phyloP scores from a whole-genome alignment of 1,140 invertebrate species.

The Hesperophylax magnus region DNA sequence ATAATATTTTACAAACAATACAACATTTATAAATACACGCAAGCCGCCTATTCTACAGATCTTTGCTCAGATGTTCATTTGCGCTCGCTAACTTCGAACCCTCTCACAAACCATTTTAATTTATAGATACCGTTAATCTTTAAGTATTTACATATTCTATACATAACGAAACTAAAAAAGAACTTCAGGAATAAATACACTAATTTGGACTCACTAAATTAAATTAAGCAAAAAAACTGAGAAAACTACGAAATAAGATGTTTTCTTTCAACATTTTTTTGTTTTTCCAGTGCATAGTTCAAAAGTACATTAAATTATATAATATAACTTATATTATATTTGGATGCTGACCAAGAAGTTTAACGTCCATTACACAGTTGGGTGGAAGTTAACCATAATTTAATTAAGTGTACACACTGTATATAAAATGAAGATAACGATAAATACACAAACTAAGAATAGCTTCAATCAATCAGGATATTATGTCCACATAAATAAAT shows the following conservation, averaged over 20 bases:
- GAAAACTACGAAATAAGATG: not conserved
- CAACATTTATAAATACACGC: slow-evolving; percentile 58
- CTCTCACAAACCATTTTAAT: slow-evolving; percentile 11
- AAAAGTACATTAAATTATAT: too few relatives aligned
- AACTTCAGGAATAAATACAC: not conserved
- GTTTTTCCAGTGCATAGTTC: not conserved
- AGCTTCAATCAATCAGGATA: not conserved
- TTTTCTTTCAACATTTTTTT: not conserved
- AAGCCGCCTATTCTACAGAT: slow-evolving; percentile 50
- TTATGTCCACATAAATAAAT: slow-evolving; percentile 28
- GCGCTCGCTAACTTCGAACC: not conserved
- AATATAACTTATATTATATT: too few relatives aligned
- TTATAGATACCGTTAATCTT: slow-evolving; percentile 17
- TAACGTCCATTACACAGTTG: too few relatives aligned
- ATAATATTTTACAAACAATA: slow-evolving; percentile 57
- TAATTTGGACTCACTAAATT: not conserved
- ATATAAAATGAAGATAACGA: not conserved
- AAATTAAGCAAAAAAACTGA: not conserved
- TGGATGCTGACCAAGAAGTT: too few relatives aligned
- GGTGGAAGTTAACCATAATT: not conserved
- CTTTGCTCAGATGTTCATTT: slow-evolving; percentile 11
- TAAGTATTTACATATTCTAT: slow-evolving; percentile 39
- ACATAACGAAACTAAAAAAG: slow-evolving; percentile 30
- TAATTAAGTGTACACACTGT: not conserved
- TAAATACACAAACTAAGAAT: not conserved